Evolutionary conservation across 2,113 vertebrate species (phyloP), one percentile per base, ranked within the genome.

Genomic region (Megalops atlanticus): DNA sequence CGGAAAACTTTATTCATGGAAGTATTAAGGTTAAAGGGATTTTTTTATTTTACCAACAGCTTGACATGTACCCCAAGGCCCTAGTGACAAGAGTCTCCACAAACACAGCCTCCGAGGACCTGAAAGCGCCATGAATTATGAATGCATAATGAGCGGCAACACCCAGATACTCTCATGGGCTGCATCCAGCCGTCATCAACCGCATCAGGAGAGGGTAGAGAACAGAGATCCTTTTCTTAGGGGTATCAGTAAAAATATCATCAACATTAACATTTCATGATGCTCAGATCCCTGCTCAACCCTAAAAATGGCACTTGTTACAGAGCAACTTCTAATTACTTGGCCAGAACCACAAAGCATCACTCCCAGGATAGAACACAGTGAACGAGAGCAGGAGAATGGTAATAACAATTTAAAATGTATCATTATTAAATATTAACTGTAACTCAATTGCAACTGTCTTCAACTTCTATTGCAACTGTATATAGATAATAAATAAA

Each of bases 191-290:
- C 72, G 76, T 64, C 68, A 75, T 76, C 73, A 40, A 21, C 38
- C 16, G 18, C 72, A 41, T 74, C 72, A 41, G 21, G 27, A 83
- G 74, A 47, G 58, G 40, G 15, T n/a, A 38, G 43, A 76, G 72
- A 80, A 78, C 45, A 36, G 36, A 38, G 40, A 40, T 31, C 35
- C 78, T 54, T 52, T 39, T 80, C 33, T 24, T 77, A 82, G 40
- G 68, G 21, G 40, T 73, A 81, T 83, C 78, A 43, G 78, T 15
- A 76, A 68, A 83, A 83, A 83, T 52, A 73, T 21, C 68, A 78
- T 54, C 49, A 41, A 43, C 82, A 85, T 86, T 86, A 84, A 41
- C 58, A 80, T 80, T 81, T 85, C 74, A 88, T 85, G 78, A 83
- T 47, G 54, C 43, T 70, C 6, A n/a, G 81, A 82, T 75, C 77